Evolutionary conservation across 2,888 invertebrate genomes (phyloP).

Genomic region (Cephus spinipes): DNA sequence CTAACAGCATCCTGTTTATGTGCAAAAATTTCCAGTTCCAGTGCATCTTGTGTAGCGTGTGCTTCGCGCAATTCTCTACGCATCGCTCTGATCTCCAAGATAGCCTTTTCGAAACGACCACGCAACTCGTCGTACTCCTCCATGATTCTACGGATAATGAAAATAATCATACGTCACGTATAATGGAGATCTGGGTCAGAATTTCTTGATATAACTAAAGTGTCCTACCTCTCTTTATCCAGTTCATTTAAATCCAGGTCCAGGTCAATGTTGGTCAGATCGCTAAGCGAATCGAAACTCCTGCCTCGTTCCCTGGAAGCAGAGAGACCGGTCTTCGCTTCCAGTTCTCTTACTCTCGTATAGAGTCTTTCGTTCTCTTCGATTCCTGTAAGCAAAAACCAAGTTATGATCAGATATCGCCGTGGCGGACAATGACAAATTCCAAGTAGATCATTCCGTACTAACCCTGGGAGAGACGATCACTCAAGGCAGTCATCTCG

Average conservation of each 20-base stretch:
- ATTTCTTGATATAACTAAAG: conserved; percentile 34
- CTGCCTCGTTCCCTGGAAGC: conserved; percentile 72
- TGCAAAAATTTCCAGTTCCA: conserved; percentile 83
- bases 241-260: conserved; percentile 80
- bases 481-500: conserved; percentile 77
- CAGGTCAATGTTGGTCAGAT: conserved; percentile 82
- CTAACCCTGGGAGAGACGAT: conserved; percentile 72
- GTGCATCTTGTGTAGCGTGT: conserved; percentile 82
- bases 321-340: conserved; percentile 71
- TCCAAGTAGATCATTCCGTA: background rate
- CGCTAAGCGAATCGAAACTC: conserved; percentile 83
- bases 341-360: conserved; percentile 78
- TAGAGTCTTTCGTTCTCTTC: conserved; percentile 84
- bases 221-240: conserved; percentile 73
- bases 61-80: conserved; percentile 84
- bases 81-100: conserved; percentile 85
- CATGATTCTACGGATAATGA: conserved; percentile 70
- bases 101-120: conserved; percentile 83
- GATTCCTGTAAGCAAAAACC: conserved; percentile 65
- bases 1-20: conserved; percentile 79
- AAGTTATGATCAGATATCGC: background rate
- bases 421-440: background rate
- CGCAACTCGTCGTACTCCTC: conserved; percentile 85
- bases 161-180: background rate
- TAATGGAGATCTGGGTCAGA: background rate